phyloP scores from a whole-genome alignment of 2,888 invertebrate genomes.

The Sclerodermus sp. region DNA sequence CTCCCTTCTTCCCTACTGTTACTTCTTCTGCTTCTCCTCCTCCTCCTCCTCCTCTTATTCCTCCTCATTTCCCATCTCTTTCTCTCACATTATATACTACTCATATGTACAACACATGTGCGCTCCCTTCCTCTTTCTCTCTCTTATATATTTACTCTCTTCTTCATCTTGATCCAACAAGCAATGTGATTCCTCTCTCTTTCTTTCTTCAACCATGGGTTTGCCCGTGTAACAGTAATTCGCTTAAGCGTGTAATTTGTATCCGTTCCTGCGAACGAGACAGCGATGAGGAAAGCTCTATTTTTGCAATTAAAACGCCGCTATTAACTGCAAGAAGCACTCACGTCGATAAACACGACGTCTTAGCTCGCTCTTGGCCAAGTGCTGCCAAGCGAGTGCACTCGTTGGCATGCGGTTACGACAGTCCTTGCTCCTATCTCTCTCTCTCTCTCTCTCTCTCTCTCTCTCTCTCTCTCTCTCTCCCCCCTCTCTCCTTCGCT shows the following conservation, averaged over 20 bases:
- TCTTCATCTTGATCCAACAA: too few relatives aligned
- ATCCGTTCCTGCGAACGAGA: constrained; percentile 8
- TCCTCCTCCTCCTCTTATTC: background rate
- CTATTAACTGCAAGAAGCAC: background rate
- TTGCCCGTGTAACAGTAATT: constrained; percentile 23
- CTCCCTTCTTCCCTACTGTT: background rate
- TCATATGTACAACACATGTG: too few relatives aligned
- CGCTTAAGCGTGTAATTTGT: constrained; percentile 21
- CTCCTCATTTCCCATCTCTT: background rate
- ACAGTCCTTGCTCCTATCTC: too few relatives aligned
- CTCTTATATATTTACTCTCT: too few relatives aligned
- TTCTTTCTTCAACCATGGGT: constrained; percentile 8
- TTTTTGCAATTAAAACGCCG: constrained; percentile 18
- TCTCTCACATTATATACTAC: too few relatives aligned
- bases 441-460: too few relatives aligned
- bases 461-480: too few relatives aligned
- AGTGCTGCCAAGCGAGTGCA: background rate
- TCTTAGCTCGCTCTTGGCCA: too few relatives aligned
- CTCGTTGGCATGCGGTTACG: background rate
- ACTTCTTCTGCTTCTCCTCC: background rate
- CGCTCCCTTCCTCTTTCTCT: too few relatives aligned
- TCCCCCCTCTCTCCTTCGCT: too few relatives aligned
- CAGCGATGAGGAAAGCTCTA: constrained; percentile 16
- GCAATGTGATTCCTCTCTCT: too few relatives aligned
- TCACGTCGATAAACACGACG: too few relatives aligned